Base-by-base conservation (phyloP, 2,888 invertebrate genomes). In the Taenaris catops region DNA sequence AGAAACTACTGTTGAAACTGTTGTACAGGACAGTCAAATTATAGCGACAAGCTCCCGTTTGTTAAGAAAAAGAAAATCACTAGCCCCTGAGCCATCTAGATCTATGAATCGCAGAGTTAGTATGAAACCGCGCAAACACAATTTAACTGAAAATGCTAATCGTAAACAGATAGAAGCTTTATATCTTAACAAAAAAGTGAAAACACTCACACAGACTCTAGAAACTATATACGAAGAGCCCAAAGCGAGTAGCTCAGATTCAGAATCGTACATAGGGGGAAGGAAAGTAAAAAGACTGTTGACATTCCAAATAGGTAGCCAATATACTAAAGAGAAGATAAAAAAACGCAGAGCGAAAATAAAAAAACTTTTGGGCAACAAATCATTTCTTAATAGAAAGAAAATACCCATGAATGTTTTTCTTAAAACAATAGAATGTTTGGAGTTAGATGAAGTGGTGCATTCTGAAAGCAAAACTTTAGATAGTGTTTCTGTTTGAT, bases 191-290 rank as follows among this genome's bases (percentile, higher is more conserved):
- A 89, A 88, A 57, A 88, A 71, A 55, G 68, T 89, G 0, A 89
- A 88, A 53, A 71, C 75, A 24, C 46, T 74, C 19, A 73, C 88
- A 28, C 88, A 88, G 51, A 87, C 81, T 38, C 69, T 91, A 50
- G 91, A 91, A 66, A 91, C 91, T 1, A 91, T 91, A 55, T 90
- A 87, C 55, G 91, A 91, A 67, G 91, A 91, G 48, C 86, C 88
- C n/a, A 88, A 84, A 51, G 69, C 75, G 41, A 74, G 66, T 25
- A 71, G 52, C 40, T 69, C 60, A 45, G 80, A 81, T 27, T 62
- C 75, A 14, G 64, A 74, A 26, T 63, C 68, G n/a, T 61, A 72
- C 2, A 87, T 90, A 51, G 86, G 89, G 23, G 80, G 76, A 1
- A 80, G 86, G 33, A 89, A 89, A 63, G 75, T 90, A 1, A 90